Evolutionary conservation across 2,888 invertebrate genomes (phyloP), one percentile per base, ranked within the genome.

Genomic region (Epinotia ramella): DNA sequence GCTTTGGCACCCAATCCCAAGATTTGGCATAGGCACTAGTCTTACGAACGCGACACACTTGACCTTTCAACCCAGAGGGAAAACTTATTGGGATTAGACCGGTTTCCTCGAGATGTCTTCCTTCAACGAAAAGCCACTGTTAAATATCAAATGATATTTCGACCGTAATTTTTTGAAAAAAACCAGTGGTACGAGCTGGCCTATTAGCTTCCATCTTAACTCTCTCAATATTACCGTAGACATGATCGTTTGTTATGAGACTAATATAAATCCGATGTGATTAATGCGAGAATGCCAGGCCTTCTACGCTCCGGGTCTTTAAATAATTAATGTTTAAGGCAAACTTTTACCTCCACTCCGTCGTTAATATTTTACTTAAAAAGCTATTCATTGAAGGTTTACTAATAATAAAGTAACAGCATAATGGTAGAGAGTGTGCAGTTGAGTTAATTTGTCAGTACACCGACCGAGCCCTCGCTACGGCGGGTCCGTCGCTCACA

Each of bases 291-390:
- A 44, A 64, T 63, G 68, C 62, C 63, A 56, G 63, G 56, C 28
- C 44, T 44, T 68, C 18, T 73, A 12, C 64, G 49, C 74, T 59
- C 53, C 53, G 65, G 46, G 18, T 60, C 53, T 60, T 49, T 71
- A 66, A 75, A 75, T 75, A 75, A 70, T 11, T 75, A 71, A 75
- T 75, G 75, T 59, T 60, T 56, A 53, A 60, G 70, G 75, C 53
- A 60, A 75, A 75, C 70, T 75, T 74, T 75, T 60, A 70, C 70
- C 70, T 71, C 65, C 70, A 60, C 70, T 66, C 74, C 65, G 53
- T 49, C 75, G 49, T 70, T 65, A 75, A 70, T 75, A 64, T 74
- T 70, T 49, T 40, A 63, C 57, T 69, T 74, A 60, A 75, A 65
- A 75, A 57, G 33, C 59, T 59, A 57, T 57, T 70, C 69, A 60